Base-by-base conservation (phyloP, 2,888 invertebrate genomes). In the Zaprionus bogoriensis region DNA sequence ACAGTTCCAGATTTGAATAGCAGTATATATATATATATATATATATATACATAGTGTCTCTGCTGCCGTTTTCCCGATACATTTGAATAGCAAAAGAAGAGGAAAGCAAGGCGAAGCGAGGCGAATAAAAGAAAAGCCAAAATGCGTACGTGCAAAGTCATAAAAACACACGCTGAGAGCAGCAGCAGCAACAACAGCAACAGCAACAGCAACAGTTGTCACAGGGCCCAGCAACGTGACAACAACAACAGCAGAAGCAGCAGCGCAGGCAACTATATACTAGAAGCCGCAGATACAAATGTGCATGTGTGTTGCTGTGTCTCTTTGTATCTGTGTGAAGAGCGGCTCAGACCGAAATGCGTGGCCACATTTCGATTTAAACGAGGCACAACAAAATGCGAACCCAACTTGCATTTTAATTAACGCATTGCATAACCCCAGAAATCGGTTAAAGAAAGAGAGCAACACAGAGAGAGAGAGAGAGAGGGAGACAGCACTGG, bases 71-170 rank as follows among this genome's bases (percentile, higher is more conserved):
- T 27, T 6, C 14, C 22, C 30, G 2, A 12, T 2, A 28, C 12
- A 57, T 66, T 66, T 66, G 28, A 64, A 64, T 58, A 19, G 48
- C 14, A 25, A 30, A 67, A 50, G 38, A 36, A 36, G 32, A 14
- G 17, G 17, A 36, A 17, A 36, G 32, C 14, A 9, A 7, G 5
- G 14, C 14, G 2, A 5, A 36, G 9, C 4, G 12, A n/a, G 28
- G 12, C 3, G 17, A 36, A 30, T 42, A 5, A 10, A 20, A n/a
- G 42, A 55, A 58, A 50, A 59, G 42, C 38, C 47, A 51, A 59
- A 67, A 38, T 68, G 54, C 64, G 73, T 77, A 75, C 79, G 84
- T 84, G 84, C 69, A 55, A 70, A 74, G 47, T 73, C 72, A 79
- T 77, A 81, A 81, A 70, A 57, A 52, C 41, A 38, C 30, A 36